A percentile compares a stretch with the other conserved stretches of the same genome.
phyloP scores from a whole-genome alignment of 2,888 invertebrate genomes.

The Diadegma fenestrale region DNA sequence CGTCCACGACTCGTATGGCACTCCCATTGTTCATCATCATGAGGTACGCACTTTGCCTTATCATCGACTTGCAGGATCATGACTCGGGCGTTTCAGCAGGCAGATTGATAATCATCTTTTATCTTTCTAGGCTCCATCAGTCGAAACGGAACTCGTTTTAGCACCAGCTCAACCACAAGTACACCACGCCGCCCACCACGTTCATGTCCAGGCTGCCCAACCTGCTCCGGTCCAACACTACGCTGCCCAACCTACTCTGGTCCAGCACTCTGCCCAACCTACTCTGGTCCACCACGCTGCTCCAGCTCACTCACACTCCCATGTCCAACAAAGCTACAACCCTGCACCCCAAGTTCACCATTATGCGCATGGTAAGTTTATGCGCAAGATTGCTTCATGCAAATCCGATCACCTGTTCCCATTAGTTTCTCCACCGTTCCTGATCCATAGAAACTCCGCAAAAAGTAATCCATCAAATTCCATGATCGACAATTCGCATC shows the following conservation, averaged over 20 bases:
- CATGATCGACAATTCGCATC: not conserved
- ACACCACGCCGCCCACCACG: not conserved
- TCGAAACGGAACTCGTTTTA: not conserved
- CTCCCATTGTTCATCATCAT: conserved; percentile 46
- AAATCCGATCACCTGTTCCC: not conserved
- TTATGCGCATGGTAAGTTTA: conserved; percentile 35
- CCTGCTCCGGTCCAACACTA: conserved; percentile 10
- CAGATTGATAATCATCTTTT: not conserved
- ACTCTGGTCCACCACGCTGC: conserved; percentile 23
- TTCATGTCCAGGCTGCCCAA: not conserved
- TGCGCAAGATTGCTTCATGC: not conserved
- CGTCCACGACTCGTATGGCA: conserved; percentile 64
- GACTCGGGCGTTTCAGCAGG: not conserved
- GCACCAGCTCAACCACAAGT: not conserved
- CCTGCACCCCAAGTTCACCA: not conserved
- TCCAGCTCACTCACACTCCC: conserved; percentile 35
- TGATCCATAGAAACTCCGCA: not conserved
- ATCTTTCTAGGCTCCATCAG: not conserved
- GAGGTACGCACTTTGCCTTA: conserved; percentile 24
- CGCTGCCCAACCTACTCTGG: not conserved
- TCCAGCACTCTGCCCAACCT: conserved; percentile 3
- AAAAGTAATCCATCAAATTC: not conserved
- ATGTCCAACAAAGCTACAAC: not conserved
- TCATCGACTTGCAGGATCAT: not conserved
- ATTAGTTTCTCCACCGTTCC: not conserved